These are phyloP conservation scores for Philopedon plagiatum DNA, from an alignment of 2,888 invertebrate genomes.

Conservation along the genomic window DNA sequence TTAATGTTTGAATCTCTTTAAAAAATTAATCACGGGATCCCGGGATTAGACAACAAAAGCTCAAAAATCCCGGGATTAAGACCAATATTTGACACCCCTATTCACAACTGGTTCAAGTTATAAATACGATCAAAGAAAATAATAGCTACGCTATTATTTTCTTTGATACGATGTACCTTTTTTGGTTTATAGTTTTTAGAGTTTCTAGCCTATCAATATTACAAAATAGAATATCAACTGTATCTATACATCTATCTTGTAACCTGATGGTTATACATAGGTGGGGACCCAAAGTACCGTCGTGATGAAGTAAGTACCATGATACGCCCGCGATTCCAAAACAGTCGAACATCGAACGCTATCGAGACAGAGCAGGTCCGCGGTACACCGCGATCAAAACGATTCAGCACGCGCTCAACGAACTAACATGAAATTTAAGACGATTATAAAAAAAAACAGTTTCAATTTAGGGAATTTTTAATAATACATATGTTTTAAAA, in stretches of 20 bases:
- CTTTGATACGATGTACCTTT: too few species aligned
- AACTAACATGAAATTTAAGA: not conserved
- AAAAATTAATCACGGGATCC: too few species aligned
- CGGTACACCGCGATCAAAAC: conserved; percentile 14
- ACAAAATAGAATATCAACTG: not conserved
- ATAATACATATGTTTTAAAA: too few species aligned
- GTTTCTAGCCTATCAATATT: too few species aligned
- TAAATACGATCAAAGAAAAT: too few species aligned
- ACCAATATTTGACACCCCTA: too few species aligned
- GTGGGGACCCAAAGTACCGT: conserved; percentile 36
- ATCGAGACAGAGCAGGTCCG: conserved; percentile 28
- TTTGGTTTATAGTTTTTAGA: too few species aligned
- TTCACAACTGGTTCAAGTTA: too few species aligned
- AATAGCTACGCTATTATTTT: too few species aligned
- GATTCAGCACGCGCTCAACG: conserved; percentile 25
- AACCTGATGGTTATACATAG: conserved; percentile 14
- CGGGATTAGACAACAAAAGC: too few species aligned
- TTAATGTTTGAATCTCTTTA: too few species aligned
- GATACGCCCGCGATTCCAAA: conserved; percentile 39
- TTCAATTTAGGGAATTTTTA: not conserved
- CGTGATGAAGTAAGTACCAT: conserved; percentile 21
- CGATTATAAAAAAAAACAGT: not conserved
- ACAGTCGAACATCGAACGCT: conserved; percentile 36
- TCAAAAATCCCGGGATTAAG: too few species aligned
- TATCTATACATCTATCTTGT: not conserved